Base-by-base conservation (phyloP, 2,888 invertebrate species). In the Hoplodrina ambigua region DNA sequence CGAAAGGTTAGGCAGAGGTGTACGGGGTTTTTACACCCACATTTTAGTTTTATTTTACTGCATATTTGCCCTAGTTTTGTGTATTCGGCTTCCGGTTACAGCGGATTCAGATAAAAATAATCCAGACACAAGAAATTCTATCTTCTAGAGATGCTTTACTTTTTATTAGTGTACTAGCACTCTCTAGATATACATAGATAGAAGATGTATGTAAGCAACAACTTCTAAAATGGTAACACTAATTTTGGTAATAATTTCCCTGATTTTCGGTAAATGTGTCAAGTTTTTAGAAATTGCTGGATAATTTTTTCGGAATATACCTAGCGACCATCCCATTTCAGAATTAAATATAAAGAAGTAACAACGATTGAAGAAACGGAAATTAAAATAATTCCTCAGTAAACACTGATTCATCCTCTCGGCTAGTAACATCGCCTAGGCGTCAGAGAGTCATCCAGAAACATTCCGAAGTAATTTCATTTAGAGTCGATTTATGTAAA, bases 401-500 rank as follows among this genome's bases (percentile, higher is more conserved):
- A 44, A 49, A 55, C 33, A 19, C 33, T 56, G 30, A 72, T 13
- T 72, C 46, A 72, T 33, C 33, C 10, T 0, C 7, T 65, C 17
- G 20, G 53, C 49, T 50, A 58, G 13, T 50, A 65, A 55, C 58
- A 44, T 5, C 49, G 49, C n/a, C n/a, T 57, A 71, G 41, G 41
- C 10, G 53, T 57, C 46, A 49, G 19, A 49, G 53, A 58, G 49
- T 58, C 46, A 58, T 54, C 33, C 30, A 25, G 13, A 72, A 11
- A 73, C 50, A 73, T 67, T 49, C 49, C 56, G 4, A 11, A 53
- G 52, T 57, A 3, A 41, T 57, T 53, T 61, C 59, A 19, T 57
- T 70, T 8, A n/a, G 41, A 70, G 57, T 52, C 33, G 41, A 8
- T 25, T 15, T 50, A 46, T 13, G 30, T 37, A 10, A 49, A 41